Evolutionary conservation across 2,113 vertebrate genomes (phyloP), one percentile per base, ranked within the genome.

Genomic region (Oostethus manadensis): DNA sequence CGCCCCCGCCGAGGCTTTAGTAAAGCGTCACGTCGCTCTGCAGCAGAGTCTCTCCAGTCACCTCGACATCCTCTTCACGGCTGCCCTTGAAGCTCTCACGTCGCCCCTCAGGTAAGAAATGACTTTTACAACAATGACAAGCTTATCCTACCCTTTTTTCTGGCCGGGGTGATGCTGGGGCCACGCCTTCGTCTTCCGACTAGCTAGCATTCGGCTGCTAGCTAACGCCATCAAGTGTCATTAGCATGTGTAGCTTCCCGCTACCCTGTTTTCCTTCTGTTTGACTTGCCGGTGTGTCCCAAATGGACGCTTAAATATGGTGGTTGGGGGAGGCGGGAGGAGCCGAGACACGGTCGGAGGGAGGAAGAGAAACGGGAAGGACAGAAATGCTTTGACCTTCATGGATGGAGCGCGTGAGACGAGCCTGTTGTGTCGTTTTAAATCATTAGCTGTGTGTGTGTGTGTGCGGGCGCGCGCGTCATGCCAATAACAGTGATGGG

Each of bases 21-120:
- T 79, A 74, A 79, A 86, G 74, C 76, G 86, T 90, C 89, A 90
- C 89, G 89, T 91, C 86, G 86, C 87, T 73, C 76, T 89, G 89
- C 89, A 80, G 86, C 82, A 87, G 48, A 79, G 78, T 72, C 69
- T 42, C 11, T 42, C 29, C 2, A 1, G 18, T 72, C 21, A 29
- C 42, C 56, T 58, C 22, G 22, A 42, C 44, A 58, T 45, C 56
- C 10, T 46, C 17, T 10, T 3, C 23, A 43, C 17, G 47, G 15
- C 26, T 22, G 8, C 46, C 15, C 26, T 33, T 14, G 11, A 14
- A 42, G 38, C 23, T 35, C 42, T 16, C 44, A 29, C 42, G 8
- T 18, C 44, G 42, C 11, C 16, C 42, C 43, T 26, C 2, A 75
- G 84, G 86, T 88, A 83, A 86, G 69, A 67, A 11, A 50, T 48